A percentile compares a stretch with the other conserved stretches of the same genome.
Conservation (phyloP, 2,113 vertebrate species). For the Catagonus wagneri region DNA sequence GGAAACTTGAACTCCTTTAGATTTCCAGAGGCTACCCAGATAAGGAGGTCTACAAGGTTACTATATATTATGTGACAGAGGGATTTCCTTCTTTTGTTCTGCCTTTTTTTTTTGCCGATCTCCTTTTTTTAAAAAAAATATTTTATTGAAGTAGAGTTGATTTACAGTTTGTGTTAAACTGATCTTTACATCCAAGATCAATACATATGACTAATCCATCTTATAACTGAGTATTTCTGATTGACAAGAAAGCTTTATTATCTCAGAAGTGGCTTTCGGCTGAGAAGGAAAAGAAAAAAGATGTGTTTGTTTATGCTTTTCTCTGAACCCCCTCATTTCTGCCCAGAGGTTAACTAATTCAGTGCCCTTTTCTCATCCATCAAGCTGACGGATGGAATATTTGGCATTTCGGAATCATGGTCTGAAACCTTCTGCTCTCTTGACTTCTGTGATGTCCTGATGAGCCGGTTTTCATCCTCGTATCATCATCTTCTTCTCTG, state of each 20-base stretch:
- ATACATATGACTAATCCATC: background rate
- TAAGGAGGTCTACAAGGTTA: background rate
- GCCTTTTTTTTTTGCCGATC: background rate
- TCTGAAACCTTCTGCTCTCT: background rate
- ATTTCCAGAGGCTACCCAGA: background rate
- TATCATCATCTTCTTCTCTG: background rate
- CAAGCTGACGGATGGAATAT: background rate
- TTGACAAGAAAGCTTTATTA: background rate
- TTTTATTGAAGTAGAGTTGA: too few relatives aligned
- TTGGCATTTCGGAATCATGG: background rate
- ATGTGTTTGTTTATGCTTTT: background rate
- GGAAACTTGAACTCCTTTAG: background rate
- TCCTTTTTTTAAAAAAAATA: background rate
- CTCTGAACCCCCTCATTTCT: background rate
- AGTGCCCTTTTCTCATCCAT: background rate
- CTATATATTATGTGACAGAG: background rate
- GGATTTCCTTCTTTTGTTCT: background rate
- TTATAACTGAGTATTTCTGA: background rate
- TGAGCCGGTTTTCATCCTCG: background rate
- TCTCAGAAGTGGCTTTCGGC: background rate
- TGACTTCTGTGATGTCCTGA: background rate
- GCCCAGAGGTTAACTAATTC: background rate
- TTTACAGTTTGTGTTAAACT: too few relatives aligned
- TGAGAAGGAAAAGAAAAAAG: background rate
- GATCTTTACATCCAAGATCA: conserved; percentile 11